These are phyloP conservation scores for Tapirus indicus DNA, from an alignment of 2,797 vertebrate genomes.

Conservation along the genomic window DNA sequence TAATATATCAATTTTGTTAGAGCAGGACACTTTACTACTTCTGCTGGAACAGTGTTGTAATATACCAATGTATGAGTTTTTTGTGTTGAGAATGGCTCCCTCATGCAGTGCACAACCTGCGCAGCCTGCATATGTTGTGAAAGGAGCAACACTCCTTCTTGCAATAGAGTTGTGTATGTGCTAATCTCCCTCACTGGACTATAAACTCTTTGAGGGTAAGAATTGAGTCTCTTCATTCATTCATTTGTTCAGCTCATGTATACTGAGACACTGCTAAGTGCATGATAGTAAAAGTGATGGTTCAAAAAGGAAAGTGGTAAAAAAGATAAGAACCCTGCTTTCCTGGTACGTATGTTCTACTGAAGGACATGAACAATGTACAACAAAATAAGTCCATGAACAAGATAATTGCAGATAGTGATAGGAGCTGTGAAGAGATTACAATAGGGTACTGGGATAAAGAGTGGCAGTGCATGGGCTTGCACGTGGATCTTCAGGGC, in stretches of 20 bases:
- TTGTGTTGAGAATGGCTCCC: background rate
- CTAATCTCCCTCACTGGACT: background rate
- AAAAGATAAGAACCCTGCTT: background rate
- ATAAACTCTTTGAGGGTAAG: background rate
- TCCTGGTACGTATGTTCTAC: background rate
- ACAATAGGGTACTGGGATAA: background rate
- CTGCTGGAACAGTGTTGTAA: background rate
- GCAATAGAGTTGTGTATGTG: background rate
- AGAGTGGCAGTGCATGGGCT: background rate
- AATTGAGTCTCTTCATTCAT: background rate
- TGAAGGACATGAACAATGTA: background rate
- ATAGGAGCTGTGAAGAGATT: background rate
- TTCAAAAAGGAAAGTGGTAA: background rate
- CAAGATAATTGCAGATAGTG: background rate
- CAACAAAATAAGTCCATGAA: background rate
- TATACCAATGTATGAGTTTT: background rate
- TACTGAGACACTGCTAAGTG: background rate
- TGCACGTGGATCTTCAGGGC: background rate
- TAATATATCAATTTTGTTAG: background rate
- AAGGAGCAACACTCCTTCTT: background rate
- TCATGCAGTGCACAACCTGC: fast-evolving
- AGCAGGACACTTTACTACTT: background rate
- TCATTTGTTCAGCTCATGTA: background rate
- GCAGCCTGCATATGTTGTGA: background rate
- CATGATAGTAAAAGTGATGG: background rate